A percentile compares a stretch with the other conserved stretches of the same genome.
Conservation (phyloP, 2,888 invertebrate species). For the Eupithecia subfuscata region DNA sequence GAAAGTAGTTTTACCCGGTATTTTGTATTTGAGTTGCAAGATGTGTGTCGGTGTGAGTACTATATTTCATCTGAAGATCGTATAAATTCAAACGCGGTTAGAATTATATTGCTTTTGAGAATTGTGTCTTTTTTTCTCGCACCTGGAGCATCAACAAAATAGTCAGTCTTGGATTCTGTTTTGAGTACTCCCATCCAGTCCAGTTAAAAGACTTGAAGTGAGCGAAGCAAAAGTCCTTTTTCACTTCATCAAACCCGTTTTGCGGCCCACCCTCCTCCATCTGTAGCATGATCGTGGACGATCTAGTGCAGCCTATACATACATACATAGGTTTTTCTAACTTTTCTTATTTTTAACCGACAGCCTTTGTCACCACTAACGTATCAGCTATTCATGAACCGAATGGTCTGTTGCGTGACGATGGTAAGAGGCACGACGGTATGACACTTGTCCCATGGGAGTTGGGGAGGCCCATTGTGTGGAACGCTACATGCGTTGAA, state of each 20-base stretch:
- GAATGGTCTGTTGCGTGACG: too few relatives aligned
- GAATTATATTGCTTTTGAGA: constrained; percentile 1
- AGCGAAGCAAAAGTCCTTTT: background rate
- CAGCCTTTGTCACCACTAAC: too few relatives aligned
- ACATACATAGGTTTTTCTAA: too few relatives aligned
- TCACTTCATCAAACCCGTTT: background rate
- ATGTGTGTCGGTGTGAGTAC: background rate
- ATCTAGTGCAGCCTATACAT: background rate
- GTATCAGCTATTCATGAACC: too few relatives aligned
- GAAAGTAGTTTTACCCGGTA: constrained; percentile 2
- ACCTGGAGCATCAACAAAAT: background rate
- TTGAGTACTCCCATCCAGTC: background rate
- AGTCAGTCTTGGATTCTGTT: background rate
- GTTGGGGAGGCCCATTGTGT: too few relatives aligned
- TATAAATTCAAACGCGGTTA: background rate
- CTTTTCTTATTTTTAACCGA: too few relatives aligned
- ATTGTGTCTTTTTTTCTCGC: background rate
- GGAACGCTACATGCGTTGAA: too few relatives aligned
- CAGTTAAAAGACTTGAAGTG: background rate
- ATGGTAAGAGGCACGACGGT: too few relatives aligned
- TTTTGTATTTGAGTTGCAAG: background rate
- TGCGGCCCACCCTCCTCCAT: too few relatives aligned
- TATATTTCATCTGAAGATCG: background rate
- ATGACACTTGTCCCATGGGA: too few relatives aligned
- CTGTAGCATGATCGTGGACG: too few relatives aligned